phyloP scores from a whole-genome alignment of 2,113 vertebrate genomes.

The Rhodinocichla rosea region DNA sequence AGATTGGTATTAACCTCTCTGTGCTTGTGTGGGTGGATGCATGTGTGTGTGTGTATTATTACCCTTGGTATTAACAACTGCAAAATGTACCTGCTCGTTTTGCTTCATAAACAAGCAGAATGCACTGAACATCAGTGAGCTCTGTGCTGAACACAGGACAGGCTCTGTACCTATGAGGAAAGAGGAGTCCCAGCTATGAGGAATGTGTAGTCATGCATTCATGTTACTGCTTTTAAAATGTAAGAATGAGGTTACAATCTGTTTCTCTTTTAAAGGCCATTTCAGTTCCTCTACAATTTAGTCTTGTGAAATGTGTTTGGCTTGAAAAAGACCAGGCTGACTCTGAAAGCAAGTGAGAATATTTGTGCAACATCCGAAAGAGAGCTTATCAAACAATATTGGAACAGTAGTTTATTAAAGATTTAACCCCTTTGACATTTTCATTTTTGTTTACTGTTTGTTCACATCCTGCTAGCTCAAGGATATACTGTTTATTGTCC shows the following conservation, averaged over 20 bases:
- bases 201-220: neutral
- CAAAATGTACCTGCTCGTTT: neutral
- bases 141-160: neutral
- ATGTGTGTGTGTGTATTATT: neutral
- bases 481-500: conserved; percentile 25
- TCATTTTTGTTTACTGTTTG: conserved; percentile 32
- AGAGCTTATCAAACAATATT: neutral
- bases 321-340: neutral
- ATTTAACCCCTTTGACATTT: conserved; percentile 48
- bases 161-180: neutral
- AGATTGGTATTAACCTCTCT: neutral
- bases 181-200: neutral
- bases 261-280: neutral
- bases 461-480: neutral
- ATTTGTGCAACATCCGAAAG: neutral
- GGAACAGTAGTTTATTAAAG: neutral
- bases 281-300: neutral
- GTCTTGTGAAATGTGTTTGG: neutral
- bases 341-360: neutral
- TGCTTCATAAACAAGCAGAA: neutral
- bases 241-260: neutral
- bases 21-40: neutral
- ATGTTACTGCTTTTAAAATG: neutral
- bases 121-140: neutral
- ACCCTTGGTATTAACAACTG: neutral